Base-by-base conservation (phyloP, 2,888 invertebrate species). In the Octodonta nipae region DNA sequence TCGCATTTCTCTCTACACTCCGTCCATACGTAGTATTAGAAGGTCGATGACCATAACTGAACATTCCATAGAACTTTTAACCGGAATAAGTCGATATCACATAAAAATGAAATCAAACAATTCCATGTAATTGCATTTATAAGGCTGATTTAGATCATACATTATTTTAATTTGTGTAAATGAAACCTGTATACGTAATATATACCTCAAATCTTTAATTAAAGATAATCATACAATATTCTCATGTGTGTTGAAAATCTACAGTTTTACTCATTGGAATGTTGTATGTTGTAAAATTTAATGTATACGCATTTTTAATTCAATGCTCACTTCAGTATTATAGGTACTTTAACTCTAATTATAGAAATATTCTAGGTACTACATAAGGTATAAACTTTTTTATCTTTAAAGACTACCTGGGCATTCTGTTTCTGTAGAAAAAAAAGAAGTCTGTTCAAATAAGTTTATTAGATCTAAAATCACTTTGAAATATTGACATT, bases 141-240 rank as follows among this genome's bases (percentile, higher is more conserved):
- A 49, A 51, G 49, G 49, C 49, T 50, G 50, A 51, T 45, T 44
- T 47, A 45, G 44, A 37, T 43, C 43, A 33, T 44, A n/a, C n/a
- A n/a, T n/a, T n/a, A 46, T 33, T 34, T 38, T 45, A 39, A 34
- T n/a, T 41, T 37, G 32, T 35, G 34, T 29, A 29, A 35, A 32
- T 34, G 46, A 49, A 66, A 63, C 68, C 62, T 66, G 71, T 72
- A 71, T 71, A 72, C 71, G 72, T 71, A 71, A 71, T 47, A 56
- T 61, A 67, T 71, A 71, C 71, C 71, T 71, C 71, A 71, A 47
- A 10, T 22, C 22, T 10, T 22, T 11, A n/a, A n/a, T n/a, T n/a
- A n/a, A n/a, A 28, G 36, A 32, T 32, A 34, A 33, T 34, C n/a
- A n/a, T n/a, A n/a, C n/a, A n/a, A n/a, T n/a, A n/a, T n/a, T n/a